phyloP scores from a whole-genome alignment of 1,140 invertebrate species.

The Anoplophora glabripennis region DNA sequence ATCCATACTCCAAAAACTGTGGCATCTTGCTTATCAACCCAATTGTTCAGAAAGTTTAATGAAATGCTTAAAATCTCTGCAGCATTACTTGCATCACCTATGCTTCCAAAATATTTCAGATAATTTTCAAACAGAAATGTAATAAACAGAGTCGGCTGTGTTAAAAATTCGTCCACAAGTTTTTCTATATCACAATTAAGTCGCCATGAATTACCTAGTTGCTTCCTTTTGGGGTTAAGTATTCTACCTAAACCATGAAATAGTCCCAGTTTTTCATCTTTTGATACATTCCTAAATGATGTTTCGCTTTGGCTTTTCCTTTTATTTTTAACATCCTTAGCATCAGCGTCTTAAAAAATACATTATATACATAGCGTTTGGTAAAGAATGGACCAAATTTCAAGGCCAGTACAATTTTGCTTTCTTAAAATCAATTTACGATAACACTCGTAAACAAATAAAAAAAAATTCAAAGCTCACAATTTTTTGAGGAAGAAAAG shows the following conservation, averaged over 20 bases:
- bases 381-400: too few species aligned
- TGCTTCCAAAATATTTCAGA: constrained; percentile 57
- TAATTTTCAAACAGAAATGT: constrained; percentile 74
- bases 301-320: too few species aligned
- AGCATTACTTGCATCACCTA: constrained; percentile 56
- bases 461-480: too few species aligned
- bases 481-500: too few species aligned
- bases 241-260: constrained; percentile 73
- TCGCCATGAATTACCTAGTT: constrained; percentile 36
- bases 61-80: constrained; percentile 60
- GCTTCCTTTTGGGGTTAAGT: constrained; percentile 70
- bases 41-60: constrained; percentile 64
- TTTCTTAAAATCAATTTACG: too few species aligned
- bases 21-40: constrained; percentile 58
- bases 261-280: constrained; percentile 66
- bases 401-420: too few species aligned
- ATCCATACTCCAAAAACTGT: constrained; percentile 56
- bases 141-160: constrained; percentile 61
- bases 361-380: too few species aligned
- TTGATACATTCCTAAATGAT: constrained; percentile 44
- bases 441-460: too few species aligned
- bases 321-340: too few species aligned
- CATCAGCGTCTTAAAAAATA: too few species aligned
- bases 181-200: constrained; percentile 63
- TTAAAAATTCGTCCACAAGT: constrained; percentile 61